Percentiles rank a stretch among this genome's conserved stretches.
These are phyloP conservation scores for Pseudomyrmex flavicornis DNA, from an alignment of 1,140 invertebrate genomes.

Conservation along the genomic window DNA sequence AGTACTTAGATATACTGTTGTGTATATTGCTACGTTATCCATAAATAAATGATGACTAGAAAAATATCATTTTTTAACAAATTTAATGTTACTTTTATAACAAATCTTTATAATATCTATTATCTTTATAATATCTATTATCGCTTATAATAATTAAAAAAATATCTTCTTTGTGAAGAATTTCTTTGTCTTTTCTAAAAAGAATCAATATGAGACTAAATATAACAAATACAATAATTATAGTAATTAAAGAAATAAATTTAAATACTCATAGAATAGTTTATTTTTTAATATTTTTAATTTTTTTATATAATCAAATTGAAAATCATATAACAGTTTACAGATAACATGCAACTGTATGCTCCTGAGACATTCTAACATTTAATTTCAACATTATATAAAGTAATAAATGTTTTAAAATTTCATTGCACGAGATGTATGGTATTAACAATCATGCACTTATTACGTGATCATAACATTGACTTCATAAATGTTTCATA, in stretches of 20 bases:
- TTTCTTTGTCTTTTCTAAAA: slow-evolving; percentile 19
- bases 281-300: not conserved
- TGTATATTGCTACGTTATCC: not conserved
- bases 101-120: not conserved
- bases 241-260: too few species aligned
- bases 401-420: slow-evolving; percentile 57
- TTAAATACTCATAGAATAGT: not conserved
- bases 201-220: too few species aligned
- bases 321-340: too few species aligned
- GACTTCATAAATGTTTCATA: slow-evolving; percentile 18
- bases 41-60: slow-evolving; percentile 4
- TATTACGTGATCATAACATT: slow-evolving; percentile 25
- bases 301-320: too few species aligned
- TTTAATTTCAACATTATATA: slow-evolving; percentile 32
- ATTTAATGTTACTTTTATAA: slow-evolving; percentile 32
- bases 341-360: not conserved
- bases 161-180: slow-evolving; percentile 13
- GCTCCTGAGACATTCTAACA: not conserved
- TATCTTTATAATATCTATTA: not conserved
- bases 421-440: slow-evolving; percentile 77
- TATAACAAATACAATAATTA: not conserved
- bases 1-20: slow-evolving; percentile 22
- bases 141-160: not conserved
- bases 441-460: slow-evolving; percentile 74
- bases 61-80: slow-evolving; percentile 24